Percentiles rank a stretch among this genome's conserved stretches.
phyloP scores from a whole-genome alignment of 2,888 invertebrate species.

The Portevinia maculata region DNA sequence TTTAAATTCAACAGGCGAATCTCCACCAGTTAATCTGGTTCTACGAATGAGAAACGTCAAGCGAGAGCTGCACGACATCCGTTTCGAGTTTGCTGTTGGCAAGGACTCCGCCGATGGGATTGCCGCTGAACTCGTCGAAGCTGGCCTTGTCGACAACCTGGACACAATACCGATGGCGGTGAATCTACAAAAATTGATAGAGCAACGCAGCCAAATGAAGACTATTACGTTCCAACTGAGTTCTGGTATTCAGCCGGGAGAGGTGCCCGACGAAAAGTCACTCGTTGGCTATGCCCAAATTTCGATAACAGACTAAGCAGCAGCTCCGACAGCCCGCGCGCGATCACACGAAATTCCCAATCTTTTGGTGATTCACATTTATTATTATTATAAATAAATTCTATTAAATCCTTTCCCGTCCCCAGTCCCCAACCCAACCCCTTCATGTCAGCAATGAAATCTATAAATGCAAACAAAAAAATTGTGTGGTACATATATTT shows the following conservation, averaged over 20 bases:
- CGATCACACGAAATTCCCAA: constrained; percentile 34
- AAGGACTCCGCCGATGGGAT: constrained; percentile 96
- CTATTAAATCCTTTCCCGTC: constrained; percentile 36
- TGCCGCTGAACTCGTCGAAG: constrained; percentile 96
- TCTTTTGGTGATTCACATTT: constrained; percentile 56
- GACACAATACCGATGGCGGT: constrained; percentile 96
- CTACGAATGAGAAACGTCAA: constrained; percentile 95
- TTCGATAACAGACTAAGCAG: constrained; percentile 92
- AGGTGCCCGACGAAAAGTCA: constrained; percentile 96
- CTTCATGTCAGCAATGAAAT: constrained; percentile 60
- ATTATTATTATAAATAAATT: constrained; percentile 52
- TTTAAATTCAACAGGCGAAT: constrained; percentile 79
- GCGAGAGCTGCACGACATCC: constrained; percentile 97
- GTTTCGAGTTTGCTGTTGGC: constrained; percentile 97
- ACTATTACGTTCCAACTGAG: constrained; percentile 94
- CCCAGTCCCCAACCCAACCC: constrained; percentile 16
- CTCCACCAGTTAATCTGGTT: constrained; percentile 89
- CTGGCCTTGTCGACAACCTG: constrained; percentile 95
- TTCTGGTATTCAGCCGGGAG: constrained; percentile 88
- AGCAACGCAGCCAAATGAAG: constrained; percentile 86
- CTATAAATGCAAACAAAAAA: constrained; percentile 56
- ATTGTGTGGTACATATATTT: constrained; percentile 66
- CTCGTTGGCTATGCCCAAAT: constrained; percentile 99
- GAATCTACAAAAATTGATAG: constrained; percentile 95
- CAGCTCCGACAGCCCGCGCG: constrained; percentile 26